Conservation (phyloP, 1,140 invertebrate species). For the Metaphire vulgaris region DNA sequence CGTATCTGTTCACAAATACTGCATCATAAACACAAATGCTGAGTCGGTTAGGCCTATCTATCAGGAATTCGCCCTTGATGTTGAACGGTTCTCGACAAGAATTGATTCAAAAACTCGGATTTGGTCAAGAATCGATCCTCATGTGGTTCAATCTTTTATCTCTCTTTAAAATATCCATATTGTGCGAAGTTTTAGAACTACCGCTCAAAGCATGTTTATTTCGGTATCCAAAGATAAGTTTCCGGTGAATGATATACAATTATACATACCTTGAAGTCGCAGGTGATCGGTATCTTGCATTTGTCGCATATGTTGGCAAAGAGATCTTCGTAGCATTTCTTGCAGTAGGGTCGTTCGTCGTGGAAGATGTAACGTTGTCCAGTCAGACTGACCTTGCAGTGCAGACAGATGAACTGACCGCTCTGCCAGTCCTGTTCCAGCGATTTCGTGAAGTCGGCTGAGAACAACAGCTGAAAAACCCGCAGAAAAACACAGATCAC, state of each 20-base stretch:
- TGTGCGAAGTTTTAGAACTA: too few species aligned
- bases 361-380: conserved; percentile 99
- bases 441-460: conserved; percentile 9
- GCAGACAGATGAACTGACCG: conserved; percentile 90
- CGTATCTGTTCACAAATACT: too few species aligned
- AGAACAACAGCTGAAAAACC: not conserved
- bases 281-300: conserved; percentile 95
- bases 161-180: too few species aligned
- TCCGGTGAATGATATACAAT: too few species aligned
- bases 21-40: too few species aligned
- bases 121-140: not conserved
- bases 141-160: too few species aligned
- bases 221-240: too few species aligned
- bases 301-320: conserved; percentile 98
- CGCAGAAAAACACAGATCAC: not conserved
- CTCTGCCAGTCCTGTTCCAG: conserved; percentile 77
- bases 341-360: conserved; percentile 96
- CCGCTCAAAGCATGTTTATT: too few species aligned
- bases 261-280: conserved; percentile 86
- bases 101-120: not conserved
- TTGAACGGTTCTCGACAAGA: too few species aligned
- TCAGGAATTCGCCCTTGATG: too few species aligned
- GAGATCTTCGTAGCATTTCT: conserved; percentile 97
- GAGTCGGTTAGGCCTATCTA: too few species aligned
- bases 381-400: conserved; percentile 92